Base-by-base conservation (phyloP, 2,797 vertebrate genomes). In the Gephyroberyx darwinii region DNA sequence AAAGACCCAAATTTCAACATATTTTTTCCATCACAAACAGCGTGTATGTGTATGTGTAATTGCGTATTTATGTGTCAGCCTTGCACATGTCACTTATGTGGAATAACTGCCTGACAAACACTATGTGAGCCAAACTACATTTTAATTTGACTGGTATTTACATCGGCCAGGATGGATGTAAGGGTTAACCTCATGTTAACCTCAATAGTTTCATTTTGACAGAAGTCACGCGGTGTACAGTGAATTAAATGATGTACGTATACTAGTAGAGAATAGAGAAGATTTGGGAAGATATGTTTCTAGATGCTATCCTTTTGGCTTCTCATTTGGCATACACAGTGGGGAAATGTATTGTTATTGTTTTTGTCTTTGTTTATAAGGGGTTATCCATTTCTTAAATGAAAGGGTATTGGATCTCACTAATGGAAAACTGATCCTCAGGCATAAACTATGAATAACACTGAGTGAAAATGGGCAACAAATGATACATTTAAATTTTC, bases 1-100 rank as follows among this genome's bases (percentile, higher is more conserved):
- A 37, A 20, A 57, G 9, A 53, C 8, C 52, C 22, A 66, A 55
- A 61, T 54, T 2, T 53, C 35, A n/a, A 43, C 19, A 65, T 20
- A 50, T 9, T n/a, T 50, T 50, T 9, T 48, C 45, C 45, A 47
- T 17, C 45, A 47, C 3, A 17, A 39, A 41, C 39, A 41, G 39
- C 39, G 2, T 2, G 37, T 26, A 26, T 26, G 7, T 39, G 39
- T 2, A 41, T 41, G 2, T 41, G 12, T 12, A 41, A 41, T 41
- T 4, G 2, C n/a, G 17, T 48, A n/a, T 19, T 2, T n/a, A n/a
- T 8, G 8, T 48, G n/a, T 6, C n/a, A 17, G n/a, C 45, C 5
- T 47, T 43, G 4, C n/a, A 48, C 16, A 48, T 48, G 17, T 48
- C 16, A 48, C n/a, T 48, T 48, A n/a, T 6, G 45, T 48, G 45